Base-by-base conservation (phyloP, 2,888 invertebrate genomes). In the Metalampra italica region DNA sequence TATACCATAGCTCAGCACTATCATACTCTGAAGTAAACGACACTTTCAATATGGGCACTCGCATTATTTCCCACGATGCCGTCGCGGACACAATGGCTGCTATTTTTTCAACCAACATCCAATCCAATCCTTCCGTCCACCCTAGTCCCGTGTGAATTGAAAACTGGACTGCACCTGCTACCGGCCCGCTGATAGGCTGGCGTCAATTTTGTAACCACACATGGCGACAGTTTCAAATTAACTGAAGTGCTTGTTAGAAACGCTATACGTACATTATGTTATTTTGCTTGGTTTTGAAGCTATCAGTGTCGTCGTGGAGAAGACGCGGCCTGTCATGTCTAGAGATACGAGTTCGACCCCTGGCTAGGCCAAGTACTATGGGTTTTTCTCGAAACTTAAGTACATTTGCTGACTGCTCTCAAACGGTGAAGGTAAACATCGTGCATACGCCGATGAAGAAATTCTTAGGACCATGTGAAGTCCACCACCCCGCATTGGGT, bases 91-190 rank as follows among this genome's bases (percentile, higher is more conserved):
- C 54, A 66, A 71, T 68, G 64, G 60, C 62, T 55, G 55, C 57
- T 59, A 70, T 75, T 78, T 80, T 73, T 67, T 59, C 65, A 65
- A 66, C 66, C 66, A 56, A 59, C 57, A 66, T 68, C 64, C 72
- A 73, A 73, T 77, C 70, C 74, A 73, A 69, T 74, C 74, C 62
- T 55, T 49, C 5, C 22, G 22, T 59, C 54, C 66, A 67, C 66
- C 56, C n/a, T n/a, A 59, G 57, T 55, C 68, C 65, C 64, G 64
- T 69, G 74, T 59, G 78, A 76, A 79, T 76, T 71, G 75, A 57
- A 67, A 60, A 63, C 60, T 59, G 59, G 53, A 61, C 62, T 61
- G 66, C 81, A 78, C 75, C 79, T 80, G 82, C 65, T 63, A 49
- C 54, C 61, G n/a, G 22, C 22, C 5, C 22, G 22, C 22, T 22